Evolutionary conservation across 1,140 invertebrate genomes (phyloP).

Genomic region (Drosophila orosa): DNA sequence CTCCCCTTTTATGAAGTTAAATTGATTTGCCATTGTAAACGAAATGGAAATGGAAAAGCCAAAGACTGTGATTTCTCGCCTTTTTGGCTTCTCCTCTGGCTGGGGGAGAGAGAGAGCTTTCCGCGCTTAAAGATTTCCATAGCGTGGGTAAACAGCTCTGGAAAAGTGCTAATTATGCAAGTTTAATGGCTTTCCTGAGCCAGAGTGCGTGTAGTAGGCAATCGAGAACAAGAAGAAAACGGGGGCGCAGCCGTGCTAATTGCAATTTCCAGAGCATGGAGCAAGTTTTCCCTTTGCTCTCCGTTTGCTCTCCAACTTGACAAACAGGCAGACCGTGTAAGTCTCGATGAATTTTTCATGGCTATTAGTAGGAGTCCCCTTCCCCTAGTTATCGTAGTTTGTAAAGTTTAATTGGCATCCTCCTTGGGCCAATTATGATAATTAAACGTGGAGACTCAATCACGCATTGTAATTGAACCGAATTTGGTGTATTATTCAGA

Average conservation of each 20-base stretch:
- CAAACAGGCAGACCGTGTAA: slow-evolving; percentile 47
- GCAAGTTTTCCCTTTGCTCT: slow-evolving; percentile 44
- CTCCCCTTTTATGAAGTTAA: slow-evolving; percentile 24
- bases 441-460: slow-evolving; percentile 52
- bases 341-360: slow-evolving; percentile 30
- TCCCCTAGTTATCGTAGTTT: slow-evolving; percentile 27
- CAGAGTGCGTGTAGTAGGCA: slow-evolving; percentile 38
- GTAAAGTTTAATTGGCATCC: slow-evolving; percentile 57
- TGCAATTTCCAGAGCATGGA: slow-evolving; percentile 49
- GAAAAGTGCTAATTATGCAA: slow-evolving; percentile 54
- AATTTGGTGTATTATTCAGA: slow-evolving; percentile 23
- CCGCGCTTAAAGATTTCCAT: slow-evolving; percentile 8
- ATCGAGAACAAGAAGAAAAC: slow-evolving; percentile 10
- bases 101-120: neutral
- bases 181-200: slow-evolving; percentile 42
- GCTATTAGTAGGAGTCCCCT: slow-evolving; percentile 4
- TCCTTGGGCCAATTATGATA: slow-evolving; percentile 55
- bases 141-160: slow-evolving; percentile 8
- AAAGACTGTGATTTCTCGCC: slow-evolving; percentile 11
- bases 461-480: slow-evolving; percentile 27
- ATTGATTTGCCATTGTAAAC: slow-evolving; percentile 50
- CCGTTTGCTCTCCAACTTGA: slow-evolving; percentile 36
- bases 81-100: neutral
- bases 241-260: slow-evolving; percentile 44
- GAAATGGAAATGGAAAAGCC: slow-evolving; percentile 25